Evolutionary conservation across 2,797 vertebrate species (phyloP).

Genomic region (Hephaestus fuliginosus): DNA sequence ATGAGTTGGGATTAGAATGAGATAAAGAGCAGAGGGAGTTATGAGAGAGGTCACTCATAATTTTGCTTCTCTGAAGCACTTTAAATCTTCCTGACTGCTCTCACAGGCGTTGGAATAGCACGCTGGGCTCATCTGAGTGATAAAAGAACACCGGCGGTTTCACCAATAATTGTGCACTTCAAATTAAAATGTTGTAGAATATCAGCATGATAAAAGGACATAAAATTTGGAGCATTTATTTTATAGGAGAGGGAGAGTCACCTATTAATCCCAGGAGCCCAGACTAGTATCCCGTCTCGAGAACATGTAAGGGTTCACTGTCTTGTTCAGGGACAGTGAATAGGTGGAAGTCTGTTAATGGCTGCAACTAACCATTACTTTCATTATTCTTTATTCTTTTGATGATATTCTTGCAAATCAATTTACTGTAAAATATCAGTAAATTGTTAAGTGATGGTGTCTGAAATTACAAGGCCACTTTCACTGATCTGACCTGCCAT

Average conservation of each 20-base stretch:
- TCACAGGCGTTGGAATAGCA: conserved; percentile 60
- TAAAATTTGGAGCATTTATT: conserved; percentile 19
- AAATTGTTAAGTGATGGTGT: background rate
- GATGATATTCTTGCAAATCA: conserved; percentile 11
- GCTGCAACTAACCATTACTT: background rate
- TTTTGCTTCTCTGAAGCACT: conserved; percentile 75
- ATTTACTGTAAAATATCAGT: background rate
- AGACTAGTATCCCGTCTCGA: conserved; percentile 1
- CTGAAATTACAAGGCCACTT: background rate
- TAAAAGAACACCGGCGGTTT: conserved; percentile 57
- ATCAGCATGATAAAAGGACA: conserved; percentile 43
- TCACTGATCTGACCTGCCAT: background rate
- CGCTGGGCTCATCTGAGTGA: conserved; percentile 49
- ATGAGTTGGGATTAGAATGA: conserved; percentile 83
- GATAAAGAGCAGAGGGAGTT: conserved; percentile 77
- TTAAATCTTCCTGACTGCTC: conserved; percentile 77
- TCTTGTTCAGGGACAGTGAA: conserved; percentile 7
- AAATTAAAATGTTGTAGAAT: conserved; percentile 69
- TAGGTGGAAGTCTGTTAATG: background rate
- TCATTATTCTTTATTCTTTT: background rate
- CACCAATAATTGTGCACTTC: conserved; percentile 57
- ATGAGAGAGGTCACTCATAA: conserved; percentile 80
- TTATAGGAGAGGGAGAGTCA: conserved; percentile 37
- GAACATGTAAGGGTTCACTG: background rate
- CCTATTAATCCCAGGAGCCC: conserved; percentile 22